Base-by-base conservation (phyloP, 2,797 vertebrate genomes). In the Loriculus beryllinus region DNA sequence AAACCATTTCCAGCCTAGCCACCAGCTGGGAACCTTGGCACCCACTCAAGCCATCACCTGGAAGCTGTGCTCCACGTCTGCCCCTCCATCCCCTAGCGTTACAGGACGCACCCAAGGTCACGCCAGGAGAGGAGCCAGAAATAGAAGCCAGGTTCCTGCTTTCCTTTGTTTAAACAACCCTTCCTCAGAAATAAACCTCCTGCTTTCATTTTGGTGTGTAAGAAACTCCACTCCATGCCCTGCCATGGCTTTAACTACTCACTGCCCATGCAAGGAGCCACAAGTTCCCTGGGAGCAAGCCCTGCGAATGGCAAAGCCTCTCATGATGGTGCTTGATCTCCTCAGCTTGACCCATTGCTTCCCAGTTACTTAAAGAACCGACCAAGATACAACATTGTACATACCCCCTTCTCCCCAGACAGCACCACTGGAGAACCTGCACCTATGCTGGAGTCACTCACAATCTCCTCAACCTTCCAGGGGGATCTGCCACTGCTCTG, bases 101-200 rank as follows among this genome's bases (percentile, higher is more conserved):
- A 4, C 88, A 86, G 92, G 94, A 88, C 17, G 2, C 81, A 25
- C 86, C 77, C 88, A 94, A 95, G 94, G 93, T 95, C 95, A 93
- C n/a, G 0, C 52, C 72, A 80, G 86, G 91, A 90, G 86, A 95
- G 21, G 40, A 92, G 90, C 49, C 90, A 95, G 88, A 94, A 96
- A 94, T 80, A 95, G 93, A 88, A 92, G 60, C 60, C 71, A 28
- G 49, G 63, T 69, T 95, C 63, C 75, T 51, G 70, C 83, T 74
- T 68, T 26, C 79, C 81, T 93, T 94, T 93, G 94, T 93, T 94
- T 68, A 39, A 93, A 74, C 68, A 60, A 31, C 26, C 62, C 76
- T 85, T 87, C 75, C 82, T 71, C 82, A 52, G 67, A 92, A 95
- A 82, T n/a, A 60, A 92, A 49, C 81, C 81, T 93, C 79, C 57